Base-by-base conservation (phyloP, 2,888 invertebrate genomes). In the Orthonevra nobilis region DNA sequence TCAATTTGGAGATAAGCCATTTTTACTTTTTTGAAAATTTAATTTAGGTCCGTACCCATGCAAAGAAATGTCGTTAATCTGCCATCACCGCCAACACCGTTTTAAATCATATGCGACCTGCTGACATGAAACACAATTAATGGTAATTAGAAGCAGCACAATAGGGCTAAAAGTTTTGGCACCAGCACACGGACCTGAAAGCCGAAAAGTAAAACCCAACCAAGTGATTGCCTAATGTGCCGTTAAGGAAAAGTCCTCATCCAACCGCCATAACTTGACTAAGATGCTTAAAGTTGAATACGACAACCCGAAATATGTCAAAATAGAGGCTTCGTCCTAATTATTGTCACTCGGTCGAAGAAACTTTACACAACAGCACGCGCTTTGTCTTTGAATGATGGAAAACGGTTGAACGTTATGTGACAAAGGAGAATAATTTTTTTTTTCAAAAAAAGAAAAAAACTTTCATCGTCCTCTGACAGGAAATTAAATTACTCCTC, bases 401-500 rank as follows among this genome's bases (percentile, higher is more conserved):
- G 12, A 40, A 66, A 44, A 36, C 26, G 54, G 10, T 70, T 23
- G 23, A 23, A 19, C 26, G 23, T 42, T 69, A 26, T 60, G 60
- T 42, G 46, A 36, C 30, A 32, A 54, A 63, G 12, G 44, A 72
- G 54, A 46, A 32, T 36, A 63, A 23, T 63, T 72, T 63, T 54
- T 66, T n/a, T 4, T 5, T 23, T 46, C 68, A 68, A 48, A 20
- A 48, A 68, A 2, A 44, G 23, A 54, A 66, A 56, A 30, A n/a
- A n/a, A n/a, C n/a, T n/a, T n/a, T n/a, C n/a, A 34, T 46, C 58
- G 30, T 68, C 20, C 46, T 15, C 19, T 48, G 68, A 10, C 30
- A 58, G 68, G 48, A 68, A 68, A 58, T 68, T 48, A 68, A 68
- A 68, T 68, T 68, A 68, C 56, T 68, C 58, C 48, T 68, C 38